Evolutionary conservation across 2,888 invertebrate genomes (phyloP).

Genomic region (Cephonodes hylas): DNA sequence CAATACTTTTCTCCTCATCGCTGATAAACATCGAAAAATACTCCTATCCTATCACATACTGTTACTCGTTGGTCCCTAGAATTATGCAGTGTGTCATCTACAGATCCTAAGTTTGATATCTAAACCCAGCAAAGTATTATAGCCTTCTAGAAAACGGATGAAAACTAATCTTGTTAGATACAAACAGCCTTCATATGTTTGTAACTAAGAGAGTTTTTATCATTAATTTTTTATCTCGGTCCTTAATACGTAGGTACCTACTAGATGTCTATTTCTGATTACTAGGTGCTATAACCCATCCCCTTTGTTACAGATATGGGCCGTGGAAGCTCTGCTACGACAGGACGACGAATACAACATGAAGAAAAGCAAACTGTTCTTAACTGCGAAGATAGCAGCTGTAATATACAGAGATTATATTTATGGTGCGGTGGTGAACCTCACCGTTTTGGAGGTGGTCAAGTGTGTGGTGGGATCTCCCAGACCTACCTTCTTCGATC

Average conservation of each 20-base stretch:
- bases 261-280: background rate
- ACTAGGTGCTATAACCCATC: background rate
- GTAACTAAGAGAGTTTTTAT: background rate
- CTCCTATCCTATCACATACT: too few relatives aligned
- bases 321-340: slow-evolving; percentile 64
- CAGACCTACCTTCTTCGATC: slow-evolving; percentile 88
- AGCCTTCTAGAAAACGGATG: too few relatives aligned
- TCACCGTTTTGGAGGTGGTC: slow-evolving; percentile 82
- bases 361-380: slow-evolving; percentile 62
- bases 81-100: too few relatives aligned
- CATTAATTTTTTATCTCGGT: too few relatives aligned
- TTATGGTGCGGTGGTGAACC: slow-evolving; percentile 82
- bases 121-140: too few relatives aligned
- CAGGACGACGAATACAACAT: slow-evolving; percentile 67
- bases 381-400: slow-evolving; percentile 64
- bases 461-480: slow-evolving; percentile 87
- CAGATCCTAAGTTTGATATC: too few relatives aligned
- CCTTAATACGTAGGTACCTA: background rate
- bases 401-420: slow-evolving; percentile 83
- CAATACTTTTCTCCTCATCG: too few relatives aligned
- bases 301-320: slow-evolving; percentile 62
- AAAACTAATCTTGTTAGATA: too few relatives aligned
- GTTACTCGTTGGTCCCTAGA: too few relatives aligned
- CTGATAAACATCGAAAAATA: too few relatives aligned
- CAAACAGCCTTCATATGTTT: too few relatives aligned